A percentile compares a stretch with the other conserved stretches of the same genome.
These are phyloP conservation scores for Campoletis sonorensis DNA, from an alignment of 1,140 invertebrate species.

Conservation along the genomic window DNA sequence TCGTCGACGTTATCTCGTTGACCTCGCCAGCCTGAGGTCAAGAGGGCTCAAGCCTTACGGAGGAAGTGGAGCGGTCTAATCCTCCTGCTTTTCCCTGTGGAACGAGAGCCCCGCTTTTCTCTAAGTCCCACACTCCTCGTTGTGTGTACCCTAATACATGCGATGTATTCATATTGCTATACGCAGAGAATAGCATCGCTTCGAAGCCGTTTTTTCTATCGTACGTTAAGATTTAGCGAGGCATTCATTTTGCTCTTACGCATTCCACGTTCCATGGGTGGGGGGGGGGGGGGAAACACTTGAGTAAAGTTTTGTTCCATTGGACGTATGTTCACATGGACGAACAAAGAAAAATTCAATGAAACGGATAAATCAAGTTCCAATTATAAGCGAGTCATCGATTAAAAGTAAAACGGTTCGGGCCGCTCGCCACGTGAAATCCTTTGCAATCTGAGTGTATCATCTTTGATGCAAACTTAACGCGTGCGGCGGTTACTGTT, in stretches of 20 bases:
- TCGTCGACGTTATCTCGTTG: slow-evolving; percentile 41
- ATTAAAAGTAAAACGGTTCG: not conserved
- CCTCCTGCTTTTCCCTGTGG: slow-evolving; percentile 34
- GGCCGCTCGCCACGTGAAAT: not conserved
- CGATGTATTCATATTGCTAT: not conserved
- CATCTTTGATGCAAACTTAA: not conserved
- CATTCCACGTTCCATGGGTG: not conserved
- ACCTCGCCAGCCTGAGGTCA: slow-evolving; percentile 38
- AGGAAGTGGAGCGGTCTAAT: slow-evolving; percentile 41
- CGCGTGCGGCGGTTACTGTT: not conserved
- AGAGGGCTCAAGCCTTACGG: slow-evolving; percentile 39
- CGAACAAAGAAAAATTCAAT: not conserved
- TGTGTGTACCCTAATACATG: not conserved
- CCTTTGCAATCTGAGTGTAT: not conserved
- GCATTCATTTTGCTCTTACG: not conserved
- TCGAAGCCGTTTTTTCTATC: slow-evolving; percentile 29
- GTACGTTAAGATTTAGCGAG: slow-evolving; percentile 10
- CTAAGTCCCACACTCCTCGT: slow-evolving; percentile 23
- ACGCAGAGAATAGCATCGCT: not conserved
- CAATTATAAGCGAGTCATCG: not conserved
- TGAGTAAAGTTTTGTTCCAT: slow-evolving; percentile 14
- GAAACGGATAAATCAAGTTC: not conserved
- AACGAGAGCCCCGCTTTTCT: slow-evolving; percentile 20
- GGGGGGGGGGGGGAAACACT: too few relatives aligned
- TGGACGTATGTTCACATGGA: not conserved